Conservation (phyloP, 2,113 vertebrate genomes). For the Hoplias malabaricus region DNA sequence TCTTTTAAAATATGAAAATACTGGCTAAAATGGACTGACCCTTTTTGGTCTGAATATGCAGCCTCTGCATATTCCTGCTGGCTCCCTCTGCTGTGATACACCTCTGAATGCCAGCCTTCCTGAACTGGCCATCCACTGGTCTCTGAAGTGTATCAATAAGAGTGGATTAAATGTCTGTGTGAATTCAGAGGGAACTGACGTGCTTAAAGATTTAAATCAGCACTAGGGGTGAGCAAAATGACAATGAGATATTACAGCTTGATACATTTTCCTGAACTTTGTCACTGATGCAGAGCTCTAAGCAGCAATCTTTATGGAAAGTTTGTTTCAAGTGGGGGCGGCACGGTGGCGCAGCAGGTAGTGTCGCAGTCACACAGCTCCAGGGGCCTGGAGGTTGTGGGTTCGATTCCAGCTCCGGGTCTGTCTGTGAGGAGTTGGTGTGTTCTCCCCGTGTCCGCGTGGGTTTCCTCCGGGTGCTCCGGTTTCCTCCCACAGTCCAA, state of each 20-base stretch:
- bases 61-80: slow-evolving; percentile 49
- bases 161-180: background rate
- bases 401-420: too few relatives aligned
- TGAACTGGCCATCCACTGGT: slow-evolving; percentile 56
- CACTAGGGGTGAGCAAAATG: background rate
- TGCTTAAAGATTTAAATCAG: background rate
- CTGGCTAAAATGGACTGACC: slow-evolving; percentile 56
- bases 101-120: slow-evolving; percentile 46
- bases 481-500: too few relatives aligned
- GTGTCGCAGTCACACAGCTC: too few relatives aligned
- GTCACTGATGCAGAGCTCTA: too few relatives aligned
- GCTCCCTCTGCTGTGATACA: slow-evolving; percentile 32
- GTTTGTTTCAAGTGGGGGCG: too few relatives aligned
- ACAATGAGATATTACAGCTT: background rate
- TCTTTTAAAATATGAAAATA: too few relatives aligned
- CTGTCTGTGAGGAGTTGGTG: too few relatives aligned
- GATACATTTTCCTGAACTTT: background rate
- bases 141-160: slow-evolving; percentile 51
- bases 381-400: too few relatives aligned
- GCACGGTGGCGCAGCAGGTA: too few relatives aligned
- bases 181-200: background rate
- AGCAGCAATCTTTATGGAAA: too few relatives aligned
- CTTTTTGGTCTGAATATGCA: slow-evolving; percentile 54
- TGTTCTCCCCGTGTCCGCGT: too few relatives aligned
- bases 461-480: too few relatives aligned